Evolutionary conservation across 2,797 vertebrate genomes (phyloP).

Genomic region (Chloroceryle amazona): DNA sequence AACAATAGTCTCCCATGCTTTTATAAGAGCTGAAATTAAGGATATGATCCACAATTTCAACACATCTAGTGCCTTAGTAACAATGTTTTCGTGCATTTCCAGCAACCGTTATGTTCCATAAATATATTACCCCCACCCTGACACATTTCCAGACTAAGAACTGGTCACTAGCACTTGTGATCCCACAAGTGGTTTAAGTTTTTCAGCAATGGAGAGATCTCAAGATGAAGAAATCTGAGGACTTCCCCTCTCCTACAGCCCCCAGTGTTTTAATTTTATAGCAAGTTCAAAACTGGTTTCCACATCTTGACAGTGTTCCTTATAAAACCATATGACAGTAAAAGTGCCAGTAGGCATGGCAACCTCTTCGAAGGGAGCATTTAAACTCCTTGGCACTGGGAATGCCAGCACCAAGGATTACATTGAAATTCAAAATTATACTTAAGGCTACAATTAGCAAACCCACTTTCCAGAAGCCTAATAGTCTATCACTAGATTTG

Average conservation of each 20-base stretch:
- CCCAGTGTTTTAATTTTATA: slow-evolving; percentile 69
- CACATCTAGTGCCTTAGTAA: slow-evolving; percentile 29
- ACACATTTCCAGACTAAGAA: slow-evolving; percentile 48
- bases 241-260: slow-evolving; percentile 58
- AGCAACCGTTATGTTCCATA: slow-evolving; percentile 7
- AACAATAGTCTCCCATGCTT: background rate
- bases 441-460: slow-evolving; percentile 86
- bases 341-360: slow-evolving; percentile 85
- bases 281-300: slow-evolving; percentile 70
- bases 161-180: slow-evolving; percentile 73
- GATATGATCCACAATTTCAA: slow-evolving; percentile 70
- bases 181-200: slow-evolving; percentile 72
- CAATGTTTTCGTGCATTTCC: slow-evolving; percentile 68
- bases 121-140: background rate
- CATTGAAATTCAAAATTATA: slow-evolving; percentile 83
- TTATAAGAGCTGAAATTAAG: slow-evolving; percentile 69
- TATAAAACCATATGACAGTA: slow-evolving; percentile 86
- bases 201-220: slow-evolving; percentile 80
- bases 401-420: slow-evolving; percentile 86
- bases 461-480: slow-evolving; percentile 79
- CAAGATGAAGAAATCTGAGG: slow-evolving; percentile 58
- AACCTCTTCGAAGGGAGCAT: slow-evolving; percentile 85
- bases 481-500: slow-evolving; percentile 71
- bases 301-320: slow-evolving; percentile 87
- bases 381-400: slow-evolving; percentile 83